phyloP scores from a whole-genome alignment of 2,797 vertebrate genomes.

The Balearica regulorum region DNA sequence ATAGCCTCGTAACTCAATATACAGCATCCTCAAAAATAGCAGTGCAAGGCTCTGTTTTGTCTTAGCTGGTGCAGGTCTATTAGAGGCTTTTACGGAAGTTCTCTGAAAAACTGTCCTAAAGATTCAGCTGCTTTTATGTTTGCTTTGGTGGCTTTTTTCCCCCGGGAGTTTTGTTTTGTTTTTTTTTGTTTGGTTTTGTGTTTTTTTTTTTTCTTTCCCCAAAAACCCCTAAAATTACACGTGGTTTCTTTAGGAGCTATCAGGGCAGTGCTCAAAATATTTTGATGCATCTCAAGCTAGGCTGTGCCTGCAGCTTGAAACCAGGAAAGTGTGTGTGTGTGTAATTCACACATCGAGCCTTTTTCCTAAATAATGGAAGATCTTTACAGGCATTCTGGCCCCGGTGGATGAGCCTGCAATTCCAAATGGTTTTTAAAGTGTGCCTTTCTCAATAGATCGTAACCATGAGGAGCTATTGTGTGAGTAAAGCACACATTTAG shows the following conservation, averaged over 20 bases:
- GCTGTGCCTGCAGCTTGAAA: slow-evolving; percentile 16
- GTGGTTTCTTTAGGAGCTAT: slow-evolving; percentile 28
- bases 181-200: too few relatives aligned
- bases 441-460: slow-evolving; percentile 57
- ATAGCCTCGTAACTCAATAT: slow-evolving; percentile 58
- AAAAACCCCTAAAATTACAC: background rate
- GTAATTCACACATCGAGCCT: background rate
- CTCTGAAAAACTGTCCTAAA: background rate
- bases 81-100: slow-evolving; percentile 33
- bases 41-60: slow-evolving; percentile 48
- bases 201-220: background rate
- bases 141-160: background rate
- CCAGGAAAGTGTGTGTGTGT: background rate
- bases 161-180: background rate
- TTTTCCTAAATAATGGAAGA: slow-evolving; percentile 38
- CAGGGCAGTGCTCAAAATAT: slow-evolving; percentile 43
- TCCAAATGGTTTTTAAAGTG: slow-evolving; percentile 64
- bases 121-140: background rate
- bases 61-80: background rate
- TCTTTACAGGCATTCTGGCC: slow-evolving; percentile 49
- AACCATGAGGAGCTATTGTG: slow-evolving; percentile 59
- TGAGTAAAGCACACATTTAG: slow-evolving; percentile 49
- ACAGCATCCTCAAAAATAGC: slow-evolving; percentile 47
- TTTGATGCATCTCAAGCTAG: slow-evolving; percentile 56
- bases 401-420: slow-evolving; percentile 44